A percentile compares a stretch with the other conserved stretches of the same genome.
phyloP scores from a whole-genome alignment of 2,888 invertebrate genomes.

The Orgyia antiqua region DNA sequence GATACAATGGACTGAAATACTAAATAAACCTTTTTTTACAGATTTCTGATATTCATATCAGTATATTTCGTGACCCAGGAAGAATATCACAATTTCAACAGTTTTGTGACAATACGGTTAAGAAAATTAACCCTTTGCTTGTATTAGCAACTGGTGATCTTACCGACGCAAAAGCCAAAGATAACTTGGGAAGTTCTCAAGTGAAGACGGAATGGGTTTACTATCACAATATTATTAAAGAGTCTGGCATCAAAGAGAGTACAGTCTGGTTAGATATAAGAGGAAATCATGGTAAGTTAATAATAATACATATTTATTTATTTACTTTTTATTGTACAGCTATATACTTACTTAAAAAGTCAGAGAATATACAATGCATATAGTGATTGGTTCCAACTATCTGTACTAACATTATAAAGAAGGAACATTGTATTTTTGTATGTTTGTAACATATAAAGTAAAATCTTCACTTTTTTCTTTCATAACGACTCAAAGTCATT shows the following conservation, averaged over 20 bases:
- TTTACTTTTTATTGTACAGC: no score
- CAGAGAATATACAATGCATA: no score
- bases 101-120: constrained; percentile 87
- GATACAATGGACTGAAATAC: no score
- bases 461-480: no score
- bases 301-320: no score
- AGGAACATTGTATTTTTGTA: no score
- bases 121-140: constrained; percentile 83
- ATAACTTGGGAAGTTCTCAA: constrained; percentile 89
- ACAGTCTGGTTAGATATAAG: constrained; percentile 93
- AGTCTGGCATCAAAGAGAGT: constrained; percentile 81
- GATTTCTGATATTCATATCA: constrained; percentile 94
- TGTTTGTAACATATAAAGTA: no score
- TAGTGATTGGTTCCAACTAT: no score
- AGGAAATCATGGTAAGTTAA: constrained; percentile 90
- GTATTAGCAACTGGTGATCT: constrained; percentile 93
- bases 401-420: no score
- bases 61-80: constrained; percentile 86
- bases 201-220: constrained; percentile 89
- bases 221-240: constrained; percentile 84
- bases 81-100: constrained; percentile 87
- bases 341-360: no score
- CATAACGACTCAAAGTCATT: no score
- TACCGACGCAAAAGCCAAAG: constrained; percentile 90
- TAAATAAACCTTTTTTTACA: no score